phyloP scores from a whole-genome alignment of 2,888 invertebrate genomes.

The Aporophyla nigra region DNA sequence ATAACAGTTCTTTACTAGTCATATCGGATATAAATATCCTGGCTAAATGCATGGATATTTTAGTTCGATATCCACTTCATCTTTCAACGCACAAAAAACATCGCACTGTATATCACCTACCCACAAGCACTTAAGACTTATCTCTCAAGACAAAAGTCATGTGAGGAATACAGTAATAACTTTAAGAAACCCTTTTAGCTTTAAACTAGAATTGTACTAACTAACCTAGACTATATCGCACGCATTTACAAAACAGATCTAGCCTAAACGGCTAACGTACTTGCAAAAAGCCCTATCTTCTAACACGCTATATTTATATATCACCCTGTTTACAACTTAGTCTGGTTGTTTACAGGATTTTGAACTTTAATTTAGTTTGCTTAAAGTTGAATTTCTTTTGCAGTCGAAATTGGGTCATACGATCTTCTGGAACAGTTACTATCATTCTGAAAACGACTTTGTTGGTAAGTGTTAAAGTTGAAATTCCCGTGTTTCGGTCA shows the following conservation, averaged over 20 bases:
- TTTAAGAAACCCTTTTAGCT: conserved; percentile 53
- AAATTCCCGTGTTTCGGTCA: neutral
- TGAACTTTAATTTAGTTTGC: rapidly evolving
- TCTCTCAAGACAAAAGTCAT: conserved; percentile 56
- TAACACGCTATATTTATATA: conserved; percentile 36
- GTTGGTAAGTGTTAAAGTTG: rapidly evolving
- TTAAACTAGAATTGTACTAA: conserved; percentile 33
- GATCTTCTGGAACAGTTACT: neutral
- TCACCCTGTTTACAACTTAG: conserved; percentile 31
- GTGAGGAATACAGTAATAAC: conserved; percentile 39
- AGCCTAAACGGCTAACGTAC: conserved; percentile 45
- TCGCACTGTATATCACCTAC: neutral
- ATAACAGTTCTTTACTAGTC: neutral
- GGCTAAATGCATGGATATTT: neutral
- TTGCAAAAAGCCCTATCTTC: conserved; percentile 52
- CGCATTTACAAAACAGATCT: conserved; percentile 51
- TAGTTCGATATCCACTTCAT: neutral
- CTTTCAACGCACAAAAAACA: neutral
- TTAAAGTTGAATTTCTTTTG: neutral
- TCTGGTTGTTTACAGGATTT: neutral
- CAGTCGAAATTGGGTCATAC: neutral
- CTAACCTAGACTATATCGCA: conserved; percentile 43
- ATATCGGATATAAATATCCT: conserved; percentile 1
- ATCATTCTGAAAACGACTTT: neutral
- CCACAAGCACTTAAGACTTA: conserved; percentile 47